These are phyloP conservation scores for Cerastis leucographa DNA, from an alignment of 2,888 invertebrate genomes.

Conservation along the genomic window DNA sequence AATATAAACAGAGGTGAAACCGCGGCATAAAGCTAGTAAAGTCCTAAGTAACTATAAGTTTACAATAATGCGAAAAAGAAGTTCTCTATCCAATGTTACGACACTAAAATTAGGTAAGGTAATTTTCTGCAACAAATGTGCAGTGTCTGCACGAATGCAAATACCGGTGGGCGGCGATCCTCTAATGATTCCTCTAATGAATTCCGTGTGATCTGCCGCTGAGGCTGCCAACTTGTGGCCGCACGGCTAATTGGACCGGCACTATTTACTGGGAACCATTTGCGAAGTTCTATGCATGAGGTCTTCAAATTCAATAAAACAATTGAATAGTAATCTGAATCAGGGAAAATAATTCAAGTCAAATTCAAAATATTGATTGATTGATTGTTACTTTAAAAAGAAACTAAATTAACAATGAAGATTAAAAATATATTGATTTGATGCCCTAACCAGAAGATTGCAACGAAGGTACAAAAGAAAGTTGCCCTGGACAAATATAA, in stretches of 20 bases:
- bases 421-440: background rate
- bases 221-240: slow-evolving; percentile 7
- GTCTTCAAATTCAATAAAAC: background rate
- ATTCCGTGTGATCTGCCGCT: slow-evolving; percentile 41
- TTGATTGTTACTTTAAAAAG: no score
- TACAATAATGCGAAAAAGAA: background rate
- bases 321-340: background rate
- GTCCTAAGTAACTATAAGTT: background rate
- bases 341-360: background rate
- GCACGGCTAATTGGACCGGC: slow-evolving; percentile 14
- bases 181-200: slow-evolving; percentile 37
- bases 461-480: background rate
- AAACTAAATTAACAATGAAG: background rate
- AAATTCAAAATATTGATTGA: background rate
- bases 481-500: background rate
- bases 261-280: slow-evolving; percentile 8
- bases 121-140: slow-evolving; percentile 4
- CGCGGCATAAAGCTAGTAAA: background rate
- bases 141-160: slow-evolving; percentile 15
- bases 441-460: background rate
- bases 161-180: slow-evolving; percentile 5
- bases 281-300: background rate
- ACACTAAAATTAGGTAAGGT: background rate
- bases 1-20: background rate
- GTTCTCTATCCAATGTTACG: background rate